Base-by-base conservation (phyloP, 2,113 vertebrate species). In the Gambusia holbrooki region DNA sequence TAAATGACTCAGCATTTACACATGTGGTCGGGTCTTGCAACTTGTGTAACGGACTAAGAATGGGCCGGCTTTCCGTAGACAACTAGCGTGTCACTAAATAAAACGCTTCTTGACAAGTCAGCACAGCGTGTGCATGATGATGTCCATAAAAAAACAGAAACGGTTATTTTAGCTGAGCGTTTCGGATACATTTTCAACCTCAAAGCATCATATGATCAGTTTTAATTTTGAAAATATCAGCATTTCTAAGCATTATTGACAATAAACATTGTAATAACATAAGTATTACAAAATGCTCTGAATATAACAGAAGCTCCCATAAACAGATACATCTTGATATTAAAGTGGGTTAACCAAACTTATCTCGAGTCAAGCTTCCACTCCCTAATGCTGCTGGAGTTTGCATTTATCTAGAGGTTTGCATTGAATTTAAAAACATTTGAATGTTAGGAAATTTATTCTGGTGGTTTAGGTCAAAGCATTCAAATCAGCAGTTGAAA, bases 351-450 rank as follows among this genome's bases (percentile, higher is more conserved):
- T n/a, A 58, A n/a, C 22, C 22, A 58, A 2, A 25, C 19, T 58
- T 22, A 58, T 58, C 51, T 58, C n/a, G 51, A 58, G 25, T 58
- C 51, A 9, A 17, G 22, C 25, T 58, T 9, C 51, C 25, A 58
- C 51, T 58, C 51, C 51, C 51, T 2, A 58, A 25, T 9, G 5
- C 19, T 1, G 7, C 51, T 7, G 17, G 45, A 19, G 15, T 19
- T 1, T 42, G 40, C 3, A 14, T 42, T 42, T 42, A 15, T 42
- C 4, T 10, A 45, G 42, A 45, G 35, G 6, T 64, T 73, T 73
- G 32, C 40, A 35, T 13, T 28, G 15, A 17, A n/a, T 65, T 62
- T 62, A 61, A 71, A 62, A 12, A 58, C 33, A 71, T 71, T 54
- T 73, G 25, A 73, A 73, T 73, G 29, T 35, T 35, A 3, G 14